These are phyloP conservation scores for Vidua macroura DNA, from an alignment of 2,113 vertebrate species.

Conservation along the genomic window DNA sequence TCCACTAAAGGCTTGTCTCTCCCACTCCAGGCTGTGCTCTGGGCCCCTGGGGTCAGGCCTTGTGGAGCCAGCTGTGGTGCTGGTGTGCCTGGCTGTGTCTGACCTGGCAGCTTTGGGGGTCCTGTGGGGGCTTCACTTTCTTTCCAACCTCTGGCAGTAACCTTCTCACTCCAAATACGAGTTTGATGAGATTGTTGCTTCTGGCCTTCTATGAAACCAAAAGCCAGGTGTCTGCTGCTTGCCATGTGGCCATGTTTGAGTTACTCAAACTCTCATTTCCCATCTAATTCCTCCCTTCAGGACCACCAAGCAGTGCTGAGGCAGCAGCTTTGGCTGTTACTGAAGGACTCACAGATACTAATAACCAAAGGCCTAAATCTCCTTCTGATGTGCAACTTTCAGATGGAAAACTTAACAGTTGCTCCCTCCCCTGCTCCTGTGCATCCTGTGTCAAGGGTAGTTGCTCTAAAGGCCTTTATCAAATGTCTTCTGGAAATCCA, in stretches of 20 bases:
- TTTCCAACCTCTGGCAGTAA: background rate
- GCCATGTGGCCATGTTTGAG: rapidly evolving
- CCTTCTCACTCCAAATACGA: rapidly evolving
- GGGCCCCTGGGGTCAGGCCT: background rate
- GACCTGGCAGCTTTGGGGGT: background rate
- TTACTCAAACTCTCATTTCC: background rate
- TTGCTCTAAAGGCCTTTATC: background rate
- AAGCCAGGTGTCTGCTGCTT: background rate
- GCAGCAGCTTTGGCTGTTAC: background rate
- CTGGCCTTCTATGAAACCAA: background rate
- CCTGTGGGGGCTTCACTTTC: background rate
- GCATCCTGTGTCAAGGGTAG: background rate
- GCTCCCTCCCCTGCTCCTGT: background rate
- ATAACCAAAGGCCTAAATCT: background rate
- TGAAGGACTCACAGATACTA: background rate
- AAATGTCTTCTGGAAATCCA: background rate
- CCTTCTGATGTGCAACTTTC: background rate
- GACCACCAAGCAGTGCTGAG: background rate
- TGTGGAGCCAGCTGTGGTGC: background rate
- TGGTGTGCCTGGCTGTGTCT: background rate
- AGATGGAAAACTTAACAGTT: background rate
- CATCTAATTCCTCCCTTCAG: background rate
- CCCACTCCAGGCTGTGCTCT: background rate
- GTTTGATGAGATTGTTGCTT: background rate
- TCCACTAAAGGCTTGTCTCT: rapidly evolving